Percentiles rank a stretch among this genome's conserved stretches.
Conservation (phyloP, 2,113 vertebrate genomes). For the Malaclemys terrapin region DNA sequence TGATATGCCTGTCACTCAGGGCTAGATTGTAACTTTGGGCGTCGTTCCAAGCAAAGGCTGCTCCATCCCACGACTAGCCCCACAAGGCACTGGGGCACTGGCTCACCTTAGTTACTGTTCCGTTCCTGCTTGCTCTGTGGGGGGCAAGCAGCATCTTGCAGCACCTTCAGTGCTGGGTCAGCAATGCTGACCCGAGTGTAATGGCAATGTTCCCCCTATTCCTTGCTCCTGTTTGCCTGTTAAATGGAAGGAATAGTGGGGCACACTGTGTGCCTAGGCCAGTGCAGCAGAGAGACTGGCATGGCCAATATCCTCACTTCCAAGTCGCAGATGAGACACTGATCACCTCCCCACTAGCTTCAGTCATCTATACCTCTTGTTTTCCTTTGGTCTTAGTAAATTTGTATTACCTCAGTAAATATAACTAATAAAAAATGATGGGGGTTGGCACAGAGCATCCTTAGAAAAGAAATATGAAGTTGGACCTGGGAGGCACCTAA, state of each 20-base stretch:
- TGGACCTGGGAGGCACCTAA: rapidly evolving
- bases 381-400: not conserved
- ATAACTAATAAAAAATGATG: rapidly evolving
- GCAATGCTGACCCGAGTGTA: not conserved
- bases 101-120: not conserved
- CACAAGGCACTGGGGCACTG: not conserved
- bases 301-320: not conserved
- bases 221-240: not conserved
- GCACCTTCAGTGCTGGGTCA: not conserved
- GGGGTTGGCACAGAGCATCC: not conserved
- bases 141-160: not conserved
- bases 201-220: not conserved
- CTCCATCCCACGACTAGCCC: not conserved
- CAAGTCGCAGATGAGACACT: not conserved
- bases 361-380: not conserved
- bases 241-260: not conserved
- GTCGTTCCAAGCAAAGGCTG: not conserved
- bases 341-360: not conserved
- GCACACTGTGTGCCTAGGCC: not conserved
- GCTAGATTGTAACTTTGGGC: not conserved
- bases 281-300: not conserved
- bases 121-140: not conserved
- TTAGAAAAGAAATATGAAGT: rapidly evolving
- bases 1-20: not conserved
- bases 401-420: not conserved